phyloP scores from a whole-genome alignment of 2,113 vertebrate species.

The Plecotus auritus region DNA sequence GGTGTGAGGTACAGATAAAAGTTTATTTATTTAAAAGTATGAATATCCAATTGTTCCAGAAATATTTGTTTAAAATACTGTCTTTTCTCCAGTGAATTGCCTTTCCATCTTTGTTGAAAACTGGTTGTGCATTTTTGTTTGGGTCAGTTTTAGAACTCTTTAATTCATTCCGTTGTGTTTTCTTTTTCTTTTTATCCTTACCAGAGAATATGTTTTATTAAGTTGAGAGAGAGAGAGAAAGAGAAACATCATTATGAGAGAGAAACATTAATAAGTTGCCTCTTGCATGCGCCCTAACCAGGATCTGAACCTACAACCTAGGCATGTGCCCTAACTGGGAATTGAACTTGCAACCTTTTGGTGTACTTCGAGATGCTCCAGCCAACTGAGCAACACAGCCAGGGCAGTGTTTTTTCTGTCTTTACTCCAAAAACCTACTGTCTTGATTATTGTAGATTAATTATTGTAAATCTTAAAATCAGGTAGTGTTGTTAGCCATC shows the following conservation, averaged over 20 bases:
- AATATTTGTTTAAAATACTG: not conserved
- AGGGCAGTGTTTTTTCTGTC: not conserved
- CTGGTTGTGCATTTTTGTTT: not conserved
- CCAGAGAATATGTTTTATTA: not conserved
- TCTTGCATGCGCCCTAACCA: not conserved
- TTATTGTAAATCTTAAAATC: slow-evolving; percentile 23
- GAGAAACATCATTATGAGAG: too few species aligned
- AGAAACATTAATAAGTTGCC: not conserved
- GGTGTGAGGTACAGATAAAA: not conserved
- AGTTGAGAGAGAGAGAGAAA: not conserved
- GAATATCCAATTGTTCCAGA: not conserved
- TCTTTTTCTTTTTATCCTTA: not conserved
- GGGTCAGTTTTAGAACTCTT: not conserved
- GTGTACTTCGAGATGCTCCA: not conserved
- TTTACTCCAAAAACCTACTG: not conserved
- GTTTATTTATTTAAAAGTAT: not conserved
- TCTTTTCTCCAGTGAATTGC: not conserved
- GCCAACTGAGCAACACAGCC: not conserved
- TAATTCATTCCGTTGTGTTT: not conserved
- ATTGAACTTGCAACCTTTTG: not conserved
- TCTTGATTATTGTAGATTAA: not conserved
- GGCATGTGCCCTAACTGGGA: not conserved
- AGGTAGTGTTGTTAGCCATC: not conserved
- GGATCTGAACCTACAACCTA: not conserved
- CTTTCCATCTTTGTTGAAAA: slow-evolving; percentile 7